Base-by-base conservation (phyloP, 2,888 invertebrate genomes). In the Trisateles emortualis region DNA sequence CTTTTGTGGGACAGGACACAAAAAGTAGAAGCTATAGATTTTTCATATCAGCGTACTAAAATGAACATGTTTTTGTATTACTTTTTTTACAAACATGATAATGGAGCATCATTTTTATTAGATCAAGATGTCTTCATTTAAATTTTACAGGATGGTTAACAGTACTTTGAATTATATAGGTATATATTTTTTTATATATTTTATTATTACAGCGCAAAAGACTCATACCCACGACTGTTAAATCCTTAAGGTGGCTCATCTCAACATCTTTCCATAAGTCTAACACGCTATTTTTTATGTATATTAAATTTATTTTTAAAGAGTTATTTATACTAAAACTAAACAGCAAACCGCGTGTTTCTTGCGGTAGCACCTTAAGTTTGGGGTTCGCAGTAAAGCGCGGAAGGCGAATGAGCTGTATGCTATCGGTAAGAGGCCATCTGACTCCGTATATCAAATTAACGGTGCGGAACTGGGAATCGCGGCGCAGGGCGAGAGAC, bases 391-490 rank as follows among this genome's bases (percentile, higher is more conserved):
- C 62, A 48, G 76, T 76, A 79, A 69, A 62, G 55, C 66, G 66
- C 66, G 62, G 62, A 59, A 78, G 60, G 68, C 51, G 63, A 61
- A 62, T 52, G 66, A 66, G 68, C 72, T 55, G 53, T 56, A 60
- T 60, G 69, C 63, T 82, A 84, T 86, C 84, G 71, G 74, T 65
- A 66, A 67, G 78, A 68, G 78, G 83, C 80, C 80, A 83, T 86
- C 86, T 82, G 86, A 83, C 80, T 84, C 77, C 69, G 80, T 78
- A 81, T 78, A 80, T 86, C 79, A 85, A 86, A 86, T 85, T 84
- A 87, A 87, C 88, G 79, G 80, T 65, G 85, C 83, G 84, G 81
- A 90, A 88, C 87, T 75, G 78, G 70, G 67, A 70, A 70, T 53
- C 50, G 45, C 46, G 52, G 63, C n/a, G n/a, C 55, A 55, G 64